A percentile compares a stretch with the other conserved stretches of the same genome.
Evolutionary conservation across 2,113 vertebrate species (phyloP).

Genomic region (Phodopus roborovskii): DNA sequence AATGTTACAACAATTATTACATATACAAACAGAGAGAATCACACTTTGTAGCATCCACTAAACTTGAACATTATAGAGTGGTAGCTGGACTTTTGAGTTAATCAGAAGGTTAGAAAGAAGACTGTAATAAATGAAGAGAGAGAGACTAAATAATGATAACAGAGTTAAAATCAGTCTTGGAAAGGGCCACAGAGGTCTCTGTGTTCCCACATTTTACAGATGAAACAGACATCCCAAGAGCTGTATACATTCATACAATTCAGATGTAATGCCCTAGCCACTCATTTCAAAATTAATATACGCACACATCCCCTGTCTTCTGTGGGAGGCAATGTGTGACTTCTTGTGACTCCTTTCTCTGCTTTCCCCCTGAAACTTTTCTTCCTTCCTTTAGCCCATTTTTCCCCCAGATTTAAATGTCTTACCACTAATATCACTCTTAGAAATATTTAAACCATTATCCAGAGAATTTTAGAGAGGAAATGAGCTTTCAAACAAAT

Average conservation of each 20-base stretch:
- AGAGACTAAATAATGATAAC: not conserved
- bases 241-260: not conserved
- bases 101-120: not conserved
- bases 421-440: not conserved
- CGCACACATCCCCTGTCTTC: not conserved
- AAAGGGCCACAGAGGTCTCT: not conserved
- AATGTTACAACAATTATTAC: not conserved
- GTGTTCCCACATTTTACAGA: not conserved
- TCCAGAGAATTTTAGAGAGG: not conserved
- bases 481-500: not conserved
- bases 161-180: not conserved
- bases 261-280: not conserved
- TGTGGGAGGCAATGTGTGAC: not conserved
- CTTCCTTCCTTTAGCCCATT: not conserved
- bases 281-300: not conserved
- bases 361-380: too few relatives aligned
- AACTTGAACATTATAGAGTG: not conserved
- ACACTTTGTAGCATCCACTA: not conserved
- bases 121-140: not conserved
- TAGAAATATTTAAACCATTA: not conserved
- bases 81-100: not conserved
- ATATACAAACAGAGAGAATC: not conserved
- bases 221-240: not conserved
- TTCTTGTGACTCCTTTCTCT: not conserved
- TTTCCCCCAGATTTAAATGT: not conserved